Evolutionary conservation across 2,888 invertebrate genomes (phyloP).

Genomic region (Zelleria hepariella): DNA sequence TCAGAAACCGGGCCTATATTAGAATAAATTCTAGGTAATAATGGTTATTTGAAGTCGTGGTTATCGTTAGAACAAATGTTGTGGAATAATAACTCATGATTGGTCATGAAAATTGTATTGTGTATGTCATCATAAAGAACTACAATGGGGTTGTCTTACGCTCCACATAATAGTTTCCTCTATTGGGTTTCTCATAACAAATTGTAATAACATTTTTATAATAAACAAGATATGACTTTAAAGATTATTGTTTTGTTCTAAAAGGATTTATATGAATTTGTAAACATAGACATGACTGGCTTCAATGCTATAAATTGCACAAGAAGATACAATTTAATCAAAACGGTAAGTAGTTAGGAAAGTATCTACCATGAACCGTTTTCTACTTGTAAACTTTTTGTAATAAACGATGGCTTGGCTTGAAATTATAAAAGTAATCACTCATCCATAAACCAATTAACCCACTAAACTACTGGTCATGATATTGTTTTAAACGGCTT

Average conservation of each 20-base stretch:
- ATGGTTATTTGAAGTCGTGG: background rate
- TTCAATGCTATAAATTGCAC: too few species aligned
- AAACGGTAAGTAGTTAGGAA: too few species aligned
- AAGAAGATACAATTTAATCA: too few species aligned
- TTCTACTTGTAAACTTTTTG: background rate
- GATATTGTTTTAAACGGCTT: background rate
- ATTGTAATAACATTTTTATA: background rate
- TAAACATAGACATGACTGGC: too few species aligned
- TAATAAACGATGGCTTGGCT: background rate
- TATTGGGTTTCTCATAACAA: background rate
- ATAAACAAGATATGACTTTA: background rate
- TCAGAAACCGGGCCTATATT: too few species aligned
- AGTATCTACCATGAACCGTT: background rate
- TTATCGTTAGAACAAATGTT: background rate
- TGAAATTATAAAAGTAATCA: background rate
- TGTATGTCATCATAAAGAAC: background rate
- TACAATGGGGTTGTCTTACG: background rate
- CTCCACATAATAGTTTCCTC: background rate
- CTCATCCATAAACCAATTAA: background rate
- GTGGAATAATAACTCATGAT: background rate
- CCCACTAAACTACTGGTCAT: background rate
- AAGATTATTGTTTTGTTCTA: background rate
- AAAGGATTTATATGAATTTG: too few species aligned
- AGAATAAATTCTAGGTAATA: too few species aligned
- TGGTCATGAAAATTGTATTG: background rate